Evolutionary conservation across 2,113 vertebrate species (phyloP), one percentile per base, ranked within the genome.

Genomic region (Alexandromys fortis): DNA sequence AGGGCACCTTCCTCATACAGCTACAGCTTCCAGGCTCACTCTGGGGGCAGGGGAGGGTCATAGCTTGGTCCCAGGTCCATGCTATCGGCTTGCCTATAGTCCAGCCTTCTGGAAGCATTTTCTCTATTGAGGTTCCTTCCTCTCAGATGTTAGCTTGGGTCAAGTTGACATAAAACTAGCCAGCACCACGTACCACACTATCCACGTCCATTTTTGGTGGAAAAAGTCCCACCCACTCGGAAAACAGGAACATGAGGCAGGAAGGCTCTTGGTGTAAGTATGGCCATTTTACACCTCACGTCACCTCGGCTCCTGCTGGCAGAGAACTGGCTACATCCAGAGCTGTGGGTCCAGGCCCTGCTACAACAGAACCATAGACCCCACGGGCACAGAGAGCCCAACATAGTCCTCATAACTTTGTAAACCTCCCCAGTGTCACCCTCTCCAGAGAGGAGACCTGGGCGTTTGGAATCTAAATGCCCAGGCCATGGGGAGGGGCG

Each of bases 281-380:
- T 58, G 0, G 35, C 58, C 0, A 7, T 45, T 22, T 0, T 33
- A 2, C 24, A 7, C 5, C 45, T 67, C 1, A 35, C 38, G 89
- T 13, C 49, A 38, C 42, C 86, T 58, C 0, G 14, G 0, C 45
- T n/a, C 1, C 1, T 0, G 11, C 3, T 16, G 95, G 61, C 67
- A 0, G 5, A 6, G n/a, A 0, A 0, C 38, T 0, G 1, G 49
- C 28, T 0, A 0, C 9, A 70, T 77, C 12, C 0, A 4, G 55
- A 30, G 26, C 17, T 67, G 24, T 52, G 1, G 0, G 79, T 42
- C 81, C 17, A n/a, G 61, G 10, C 49, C 47, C 49, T 4, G 30
- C 7, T 14, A 9, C n/a, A 76, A 63, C 1, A 28, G 22, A 19
- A 70, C 75, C 49, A 49, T 3, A 0, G 16, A 33, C 55, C 24